Percentiles rank a stretch among this genome's conserved stretches.
phyloP scores from a whole-genome alignment of 2,888 invertebrate genomes.

The Stegophylla sp. region DNA sequence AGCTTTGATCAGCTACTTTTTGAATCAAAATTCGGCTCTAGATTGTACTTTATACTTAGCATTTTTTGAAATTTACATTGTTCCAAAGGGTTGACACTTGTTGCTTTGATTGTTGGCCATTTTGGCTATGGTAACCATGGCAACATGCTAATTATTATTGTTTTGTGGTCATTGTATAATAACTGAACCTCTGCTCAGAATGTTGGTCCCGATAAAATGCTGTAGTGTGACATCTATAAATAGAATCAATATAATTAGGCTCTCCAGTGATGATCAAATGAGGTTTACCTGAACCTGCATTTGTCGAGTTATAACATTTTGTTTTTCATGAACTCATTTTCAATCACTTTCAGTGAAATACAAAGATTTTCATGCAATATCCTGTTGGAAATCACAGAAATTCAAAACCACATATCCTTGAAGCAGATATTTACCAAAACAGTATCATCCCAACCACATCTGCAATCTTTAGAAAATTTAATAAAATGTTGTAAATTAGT shows the following conservation, averaged over 20 bases:
- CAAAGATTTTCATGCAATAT: slow-evolving; percentile 20
- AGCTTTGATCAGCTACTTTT: too few relatives aligned
- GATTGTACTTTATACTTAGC: too few relatives aligned
- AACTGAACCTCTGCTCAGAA: too few relatives aligned
- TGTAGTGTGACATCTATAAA: background rate
- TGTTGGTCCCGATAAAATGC: background rate
- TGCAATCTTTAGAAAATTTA: slow-evolving; percentile 39
- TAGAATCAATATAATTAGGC: too few relatives aligned
- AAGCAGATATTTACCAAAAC: slow-evolving; percentile 37
- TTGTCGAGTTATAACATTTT: slow-evolving; percentile 3
- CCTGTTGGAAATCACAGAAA: slow-evolving; percentile 24
- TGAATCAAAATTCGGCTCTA: too few relatives aligned
- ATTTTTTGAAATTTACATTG: too few relatives aligned
- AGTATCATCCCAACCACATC: slow-evolving; percentile 26
- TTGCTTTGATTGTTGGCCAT: too few relatives aligned
- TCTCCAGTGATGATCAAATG: slow-evolving; percentile 4
- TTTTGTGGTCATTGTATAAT: too few relatives aligned
- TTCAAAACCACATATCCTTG: slow-evolving; percentile 33
- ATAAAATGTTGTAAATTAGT: background rate
- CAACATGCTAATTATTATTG: too few relatives aligned
- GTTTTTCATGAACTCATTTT: slow-evolving; percentile 13
- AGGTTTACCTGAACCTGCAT: slow-evolving; percentile 15
- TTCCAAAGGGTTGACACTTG: too few relatives aligned
- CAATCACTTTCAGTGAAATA: background rate
- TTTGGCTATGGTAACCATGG: too few relatives aligned